Evolutionary conservation across 2,888 invertebrate genomes (phyloP).

Genomic region (Eilema sororculum): DNA sequence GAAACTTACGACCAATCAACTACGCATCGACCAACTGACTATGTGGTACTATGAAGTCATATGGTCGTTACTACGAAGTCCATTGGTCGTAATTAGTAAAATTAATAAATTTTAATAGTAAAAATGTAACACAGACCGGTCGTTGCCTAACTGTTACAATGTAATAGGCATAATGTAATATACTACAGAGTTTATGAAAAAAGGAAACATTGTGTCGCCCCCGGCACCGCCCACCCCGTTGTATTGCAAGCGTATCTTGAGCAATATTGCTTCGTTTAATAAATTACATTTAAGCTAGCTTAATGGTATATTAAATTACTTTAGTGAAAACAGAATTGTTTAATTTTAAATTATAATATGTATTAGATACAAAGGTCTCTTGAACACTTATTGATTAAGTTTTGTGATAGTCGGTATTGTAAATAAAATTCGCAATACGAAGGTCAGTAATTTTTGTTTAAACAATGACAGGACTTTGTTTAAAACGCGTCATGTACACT

Average conservation of each 20-base stretch:
- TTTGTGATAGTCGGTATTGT: neutral
- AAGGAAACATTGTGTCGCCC: conserved; percentile 60
- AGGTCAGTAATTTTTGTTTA: neutral
- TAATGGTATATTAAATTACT: neutral
- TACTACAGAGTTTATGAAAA: conserved; percentile 71
- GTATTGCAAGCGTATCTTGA: conserved; percentile 54
- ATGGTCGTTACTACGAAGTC: neutral
- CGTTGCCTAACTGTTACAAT: conserved; percentile 65
- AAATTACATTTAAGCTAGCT: neutral
- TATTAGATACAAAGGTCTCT: neutral
- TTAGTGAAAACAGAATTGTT: neutral
- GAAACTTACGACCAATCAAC: neutral
- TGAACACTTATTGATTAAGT: neutral
- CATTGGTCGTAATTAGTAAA: neutral
- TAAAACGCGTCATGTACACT: neutral
- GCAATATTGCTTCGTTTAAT: conserved; percentile 42
- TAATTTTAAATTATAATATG: neutral
- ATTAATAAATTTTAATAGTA: conserved; percentile 40
- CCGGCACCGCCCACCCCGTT: conserved; percentile 52
- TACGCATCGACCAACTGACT: neutral
- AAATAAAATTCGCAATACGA: neutral
- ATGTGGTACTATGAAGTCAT: neutral
- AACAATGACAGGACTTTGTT: neutral
- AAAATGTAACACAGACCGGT: conserved; percentile 53
- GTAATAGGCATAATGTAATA: conserved; percentile 75